phyloP scores from a whole-genome alignment of 1,140 invertebrate genomes.

The Aphidius ervi region DNA sequence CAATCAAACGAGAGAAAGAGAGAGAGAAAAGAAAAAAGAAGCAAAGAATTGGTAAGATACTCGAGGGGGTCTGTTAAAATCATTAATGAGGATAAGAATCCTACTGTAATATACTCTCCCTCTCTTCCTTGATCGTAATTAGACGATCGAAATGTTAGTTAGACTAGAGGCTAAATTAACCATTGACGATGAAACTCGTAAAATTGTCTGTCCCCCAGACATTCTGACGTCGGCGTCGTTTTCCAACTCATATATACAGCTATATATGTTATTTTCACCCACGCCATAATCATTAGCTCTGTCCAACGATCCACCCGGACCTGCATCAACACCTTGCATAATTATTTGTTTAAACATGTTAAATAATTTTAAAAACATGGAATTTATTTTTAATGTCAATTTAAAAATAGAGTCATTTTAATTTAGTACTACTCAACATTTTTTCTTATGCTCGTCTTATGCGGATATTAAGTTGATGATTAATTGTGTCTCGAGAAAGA shows the following conservation, averaged over 20 bases:
- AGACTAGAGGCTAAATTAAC: not conserved
- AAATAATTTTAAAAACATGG: no score
- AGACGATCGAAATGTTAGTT: conserved; percentile 8
- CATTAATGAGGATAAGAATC: conserved; percentile 4
- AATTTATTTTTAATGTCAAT: no score
- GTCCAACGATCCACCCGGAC: conserved; percentile 23
- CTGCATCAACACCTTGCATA: conserved; percentile 47
- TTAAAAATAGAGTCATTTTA: no score
- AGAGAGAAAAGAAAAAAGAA: not conserved
- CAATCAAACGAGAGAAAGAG: no score
- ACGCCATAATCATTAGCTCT: conserved; percentile 43
- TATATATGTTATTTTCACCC: conserved; percentile 41
- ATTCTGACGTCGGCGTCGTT: conserved; percentile 18
- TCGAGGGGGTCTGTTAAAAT: conserved; percentile 6
- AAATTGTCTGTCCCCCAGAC: conserved; percentile 7
- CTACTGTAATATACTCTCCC: not conserved
- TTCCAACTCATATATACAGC: not conserved
- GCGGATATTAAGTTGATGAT: no score
- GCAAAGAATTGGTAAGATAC: conserved; percentile 1
- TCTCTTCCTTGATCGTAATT: conserved; percentile 3
- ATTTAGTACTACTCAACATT: no score
- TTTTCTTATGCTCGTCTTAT: no score
- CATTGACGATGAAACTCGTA: conserved; percentile 5
- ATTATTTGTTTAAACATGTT: conserved; percentile 20
- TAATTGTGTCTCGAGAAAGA: no score